Evolutionary conservation across 1,140 invertebrate species (phyloP), one percentile per base, ranked within the genome.

Genomic region (Megalonaias nervosa): DNA sequence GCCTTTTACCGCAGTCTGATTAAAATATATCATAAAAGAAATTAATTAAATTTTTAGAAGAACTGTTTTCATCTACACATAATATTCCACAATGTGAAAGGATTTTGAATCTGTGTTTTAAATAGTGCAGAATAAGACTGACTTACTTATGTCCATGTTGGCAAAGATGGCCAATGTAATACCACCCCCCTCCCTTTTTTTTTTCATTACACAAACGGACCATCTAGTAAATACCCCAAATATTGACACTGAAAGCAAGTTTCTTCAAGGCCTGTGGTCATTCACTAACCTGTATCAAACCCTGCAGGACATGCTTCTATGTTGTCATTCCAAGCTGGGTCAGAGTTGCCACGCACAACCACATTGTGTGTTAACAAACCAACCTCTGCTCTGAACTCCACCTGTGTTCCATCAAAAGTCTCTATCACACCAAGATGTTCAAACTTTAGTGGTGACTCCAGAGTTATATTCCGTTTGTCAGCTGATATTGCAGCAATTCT

Each of bases 281-380:
- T 14, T 14, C 17, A 64, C 69, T 74, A 68, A 87, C 86, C 86
- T 60, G 81, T 79, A 77, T 88, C 75, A 73, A 85, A 88, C 16
- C 85, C 85, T 55, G 61, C 78, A 21, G 79, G 72, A 73, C 87
- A 89, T 11, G 78, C 79, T 62, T 82, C 69, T 38, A 86, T 83
- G 17, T 64, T 65, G 23, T 79, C 82, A 6, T 62, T 6, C 83
- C 84, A 86, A 69, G 85, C 74, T 13, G 64, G 55, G 56, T 83
- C 71, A 48, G 61, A 19, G 19, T 75, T 78, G 5, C 86, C 86
- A 58, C 80, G 67, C 21, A 88, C 73, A 59, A 82, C 78, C 12
- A 88, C 77, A 71, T 87, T 88, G n/a, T 82, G 78, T 13, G 85
- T 82, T 0, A 88, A 72, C 21, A 87, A 66, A 13, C 79, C 86